phyloP scores from a whole-genome alignment of 1,140 invertebrate species.

The Liolophura sinensis region DNA sequence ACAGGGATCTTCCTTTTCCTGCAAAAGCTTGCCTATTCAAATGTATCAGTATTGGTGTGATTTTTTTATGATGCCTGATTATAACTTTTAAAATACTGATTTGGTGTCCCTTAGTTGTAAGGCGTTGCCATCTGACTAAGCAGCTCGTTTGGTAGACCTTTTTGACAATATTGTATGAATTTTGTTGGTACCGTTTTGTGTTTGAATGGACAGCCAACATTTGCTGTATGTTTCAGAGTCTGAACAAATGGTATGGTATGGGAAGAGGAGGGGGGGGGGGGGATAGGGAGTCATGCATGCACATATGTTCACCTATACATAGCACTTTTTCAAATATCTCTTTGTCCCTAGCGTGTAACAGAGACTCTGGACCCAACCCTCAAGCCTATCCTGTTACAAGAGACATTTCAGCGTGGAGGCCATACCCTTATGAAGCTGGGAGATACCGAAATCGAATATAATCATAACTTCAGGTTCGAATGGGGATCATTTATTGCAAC shows the following conservation, averaged over 20 bases:
- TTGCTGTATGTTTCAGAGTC: background rate
- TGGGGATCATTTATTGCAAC: background rate
- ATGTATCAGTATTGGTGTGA: too few relatives aligned
- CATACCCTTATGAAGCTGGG: constrained; percentile 54
- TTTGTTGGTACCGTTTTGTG: too few relatives aligned
- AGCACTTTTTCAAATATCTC: background rate
- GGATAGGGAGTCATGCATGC: background rate
- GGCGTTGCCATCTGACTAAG: too few relatives aligned
- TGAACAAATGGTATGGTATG: too few relatives aligned
- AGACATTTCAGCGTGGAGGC: constrained; percentile 49
- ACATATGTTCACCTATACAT: too few relatives aligned
- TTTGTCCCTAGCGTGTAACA: constrained; percentile 42
- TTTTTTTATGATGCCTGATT: too few relatives aligned
- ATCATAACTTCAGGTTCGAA: constrained; percentile 53
- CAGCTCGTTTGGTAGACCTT: background rate
- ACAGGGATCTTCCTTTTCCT: too few relatives aligned
- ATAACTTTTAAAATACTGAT: too few relatives aligned
- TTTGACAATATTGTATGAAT: too few relatives aligned
- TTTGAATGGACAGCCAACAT: too few relatives aligned
- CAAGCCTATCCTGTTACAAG: constrained; percentile 50
- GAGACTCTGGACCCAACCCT: constrained; percentile 53
- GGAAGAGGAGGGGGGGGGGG: background rate
- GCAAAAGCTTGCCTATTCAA: too few relatives aligned
- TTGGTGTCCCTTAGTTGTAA: too few relatives aligned
- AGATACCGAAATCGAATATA: constrained; percentile 57